Evolutionary conservation across 2,888 invertebrate species (phyloP).

Genomic region (Anthophora plumipes): DNA sequence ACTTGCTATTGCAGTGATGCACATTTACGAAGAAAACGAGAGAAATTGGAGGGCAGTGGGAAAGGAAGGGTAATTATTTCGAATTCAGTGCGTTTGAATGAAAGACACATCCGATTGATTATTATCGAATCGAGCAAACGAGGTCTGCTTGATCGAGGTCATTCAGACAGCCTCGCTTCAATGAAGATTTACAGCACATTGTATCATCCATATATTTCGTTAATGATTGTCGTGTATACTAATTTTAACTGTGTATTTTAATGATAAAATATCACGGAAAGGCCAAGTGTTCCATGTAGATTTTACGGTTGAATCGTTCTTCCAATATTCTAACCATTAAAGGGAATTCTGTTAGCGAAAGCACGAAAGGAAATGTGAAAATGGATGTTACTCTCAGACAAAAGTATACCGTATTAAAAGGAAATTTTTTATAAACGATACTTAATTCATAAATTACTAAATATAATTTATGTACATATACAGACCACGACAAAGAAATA

Average conservation of each 20-base stretch:
- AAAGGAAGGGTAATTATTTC: constrained; percentile 78
- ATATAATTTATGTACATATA: no score
- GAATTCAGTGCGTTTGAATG: constrained; percentile 82
- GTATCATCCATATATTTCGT: constrained; percentile 4
- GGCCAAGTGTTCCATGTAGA: neutral
- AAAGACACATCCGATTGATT: constrained; percentile 82
- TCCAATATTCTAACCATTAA: neutral
- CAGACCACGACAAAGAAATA: no score
- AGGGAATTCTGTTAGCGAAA: neutral
- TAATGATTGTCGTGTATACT: constrained; percentile 10
- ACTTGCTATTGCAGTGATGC: constrained; percentile 10
- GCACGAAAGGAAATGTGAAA: neutral
- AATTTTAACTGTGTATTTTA: constrained; percentile 1
- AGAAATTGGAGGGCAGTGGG: constrained; percentile 33
- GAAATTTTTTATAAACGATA: neutral
- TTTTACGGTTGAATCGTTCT: neutral
- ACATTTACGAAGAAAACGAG: constrained; percentile 14
- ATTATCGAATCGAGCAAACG: constrained; percentile 81
- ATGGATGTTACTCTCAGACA: neutral
- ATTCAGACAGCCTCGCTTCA: constrained; percentile 68
- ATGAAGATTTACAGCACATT: constrained; percentile 12
- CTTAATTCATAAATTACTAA: neutral
- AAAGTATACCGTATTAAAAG: neutral
- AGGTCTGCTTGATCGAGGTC: constrained; percentile 77
- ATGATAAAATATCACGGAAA: neutral